Conservation (phyloP, 2,797 vertebrate species). For the Chelidonichthys spinosus region DNA sequence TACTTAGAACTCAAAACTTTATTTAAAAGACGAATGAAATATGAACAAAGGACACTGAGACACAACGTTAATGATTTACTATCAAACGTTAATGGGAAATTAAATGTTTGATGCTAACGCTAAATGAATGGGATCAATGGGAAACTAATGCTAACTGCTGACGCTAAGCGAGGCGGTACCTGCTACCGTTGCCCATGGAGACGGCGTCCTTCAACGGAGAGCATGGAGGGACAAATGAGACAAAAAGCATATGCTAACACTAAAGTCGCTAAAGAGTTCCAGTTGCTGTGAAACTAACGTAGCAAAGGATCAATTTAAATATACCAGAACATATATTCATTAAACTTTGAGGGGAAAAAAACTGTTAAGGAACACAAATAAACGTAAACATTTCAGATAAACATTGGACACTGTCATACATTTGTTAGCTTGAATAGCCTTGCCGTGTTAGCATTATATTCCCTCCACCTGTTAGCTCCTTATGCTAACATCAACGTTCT, state of each 20-base stretch:
- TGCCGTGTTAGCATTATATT: neutral
- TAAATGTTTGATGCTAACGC: conserved; percentile 48
- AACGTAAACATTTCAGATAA: neutral
- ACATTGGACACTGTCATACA: too few species aligned
- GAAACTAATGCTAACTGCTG: conserved; percentile 49
- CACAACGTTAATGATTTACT: neutral
- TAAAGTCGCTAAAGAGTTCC: conserved; percentile 6
- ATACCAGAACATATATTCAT: neutral
- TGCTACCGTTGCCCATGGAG: conserved; percentile 44
- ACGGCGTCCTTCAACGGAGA: conserved; percentile 64
- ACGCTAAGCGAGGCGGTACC: conserved; percentile 52
- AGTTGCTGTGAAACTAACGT: conserved; percentile 12
- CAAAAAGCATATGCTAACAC: conserved; percentile 53
- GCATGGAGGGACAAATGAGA: conserved; percentile 65
- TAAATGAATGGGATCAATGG: conserved; percentile 32
- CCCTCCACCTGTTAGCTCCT: too few species aligned
- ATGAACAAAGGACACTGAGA: neutral
- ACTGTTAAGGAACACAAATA: neutral
- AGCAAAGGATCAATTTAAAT: neutral
- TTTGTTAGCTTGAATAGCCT: neutral
- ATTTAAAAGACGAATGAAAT: neutral
- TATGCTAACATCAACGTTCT: neutral
- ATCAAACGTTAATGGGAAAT: neutral
- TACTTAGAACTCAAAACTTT: neutral
- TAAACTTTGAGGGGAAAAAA: neutral